Evolutionary conservation across 2,113 vertebrate genomes (phyloP).

Genomic region (Meriones unguiculatus): DNA sequence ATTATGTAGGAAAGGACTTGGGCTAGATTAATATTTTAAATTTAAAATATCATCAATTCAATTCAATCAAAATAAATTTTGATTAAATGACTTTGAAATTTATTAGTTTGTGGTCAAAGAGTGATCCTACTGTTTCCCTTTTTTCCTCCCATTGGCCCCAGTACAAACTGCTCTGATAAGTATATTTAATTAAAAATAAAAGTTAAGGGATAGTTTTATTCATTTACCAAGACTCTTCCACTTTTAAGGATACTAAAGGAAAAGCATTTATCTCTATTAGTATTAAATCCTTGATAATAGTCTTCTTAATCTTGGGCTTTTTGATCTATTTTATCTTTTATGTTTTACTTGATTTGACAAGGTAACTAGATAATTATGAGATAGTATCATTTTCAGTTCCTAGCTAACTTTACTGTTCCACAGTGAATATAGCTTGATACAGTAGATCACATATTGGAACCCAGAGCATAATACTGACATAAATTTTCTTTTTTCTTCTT

Average conservation of each 20-base stretch:
- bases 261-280: slow-evolving; percentile 31
- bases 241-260: slow-evolving; percentile 24
- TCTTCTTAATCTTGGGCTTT: slow-evolving; percentile 50
- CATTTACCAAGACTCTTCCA: slow-evolving; percentile 10
- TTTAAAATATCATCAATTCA: slow-evolving; percentile 34
- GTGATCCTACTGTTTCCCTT: not conserved
- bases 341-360: slow-evolving; percentile 71
- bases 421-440: slow-evolving; percentile 61
- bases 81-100: slow-evolving; percentile 50
- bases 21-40: slow-evolving; percentile 8
- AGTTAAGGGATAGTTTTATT: slow-evolving; percentile 25
- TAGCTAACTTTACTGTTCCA: slow-evolving; percentile 33
- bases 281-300: slow-evolving; percentile 55
- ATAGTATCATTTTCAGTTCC: slow-evolving; percentile 67
- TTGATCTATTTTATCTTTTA: slow-evolving; percentile 72
- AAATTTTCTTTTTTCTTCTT: not conserved
- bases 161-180: slow-evolving; percentile 47
- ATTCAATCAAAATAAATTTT: not conserved
- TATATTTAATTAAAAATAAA: slow-evolving; percentile 63
- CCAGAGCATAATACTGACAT: slow-evolving; percentile 2
- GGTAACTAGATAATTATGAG: slow-evolving; percentile 70
- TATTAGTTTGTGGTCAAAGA: slow-evolving; percentile 56
- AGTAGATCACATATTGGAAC: slow-evolving; percentile 51
- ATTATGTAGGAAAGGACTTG: slow-evolving; percentile 9
- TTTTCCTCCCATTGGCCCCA: not conserved